Evolutionary conservation across 2,888 invertebrate species (phyloP).

Genomic region (Isotomurus palustris): DNA sequence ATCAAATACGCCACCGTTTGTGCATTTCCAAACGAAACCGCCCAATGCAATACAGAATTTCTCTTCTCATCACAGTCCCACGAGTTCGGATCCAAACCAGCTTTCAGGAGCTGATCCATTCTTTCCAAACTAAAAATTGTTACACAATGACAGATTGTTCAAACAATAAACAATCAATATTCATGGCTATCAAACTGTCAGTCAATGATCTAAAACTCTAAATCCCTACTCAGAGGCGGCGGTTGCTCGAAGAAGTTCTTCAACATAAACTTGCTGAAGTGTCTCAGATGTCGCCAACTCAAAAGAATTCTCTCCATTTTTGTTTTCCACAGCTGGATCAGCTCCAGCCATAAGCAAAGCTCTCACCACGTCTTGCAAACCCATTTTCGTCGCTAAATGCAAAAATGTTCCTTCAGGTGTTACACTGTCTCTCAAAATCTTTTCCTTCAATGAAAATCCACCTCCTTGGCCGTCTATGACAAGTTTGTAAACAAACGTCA

Average conservation of each 20-base stretch:
- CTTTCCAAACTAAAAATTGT: slow-evolving; percentile 55
- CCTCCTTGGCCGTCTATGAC: slow-evolving; percentile 51
- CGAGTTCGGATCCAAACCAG: slow-evolving; percentile 59
- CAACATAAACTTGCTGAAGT: slow-evolving; percentile 57
- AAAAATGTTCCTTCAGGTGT: slow-evolving; percentile 57
- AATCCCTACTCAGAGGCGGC: slow-evolving; percentile 58
- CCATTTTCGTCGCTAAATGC: slow-evolving; percentile 57
- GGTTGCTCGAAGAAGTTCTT: slow-evolving; percentile 59
- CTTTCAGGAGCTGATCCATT: slow-evolving; percentile 57
- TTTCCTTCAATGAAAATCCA: slow-evolving; percentile 50
- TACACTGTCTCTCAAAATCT: slow-evolving; percentile 53
- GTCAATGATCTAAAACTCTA: not conserved
- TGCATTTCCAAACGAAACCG: slow-evolving; percentile 59
- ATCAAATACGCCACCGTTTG: slow-evolving; percentile 57
- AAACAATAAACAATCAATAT: not conserved
- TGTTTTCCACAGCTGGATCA: slow-evolving; percentile 58
- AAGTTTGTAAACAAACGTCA: not conserved
- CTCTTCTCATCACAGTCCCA: slow-evolving; percentile 58
- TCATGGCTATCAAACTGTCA: not conserved
- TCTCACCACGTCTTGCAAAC: slow-evolving; percentile 55
- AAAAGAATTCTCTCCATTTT: slow-evolving; percentile 56
- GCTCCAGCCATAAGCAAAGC: slow-evolving; percentile 58
- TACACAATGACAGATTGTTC: not conserved
- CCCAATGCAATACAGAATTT: slow-evolving; percentile 63
- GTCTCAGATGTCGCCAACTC: slow-evolving; percentile 54